Conservation (phyloP, 2,113 vertebrate species). For the Jaculus jaculus region DNA sequence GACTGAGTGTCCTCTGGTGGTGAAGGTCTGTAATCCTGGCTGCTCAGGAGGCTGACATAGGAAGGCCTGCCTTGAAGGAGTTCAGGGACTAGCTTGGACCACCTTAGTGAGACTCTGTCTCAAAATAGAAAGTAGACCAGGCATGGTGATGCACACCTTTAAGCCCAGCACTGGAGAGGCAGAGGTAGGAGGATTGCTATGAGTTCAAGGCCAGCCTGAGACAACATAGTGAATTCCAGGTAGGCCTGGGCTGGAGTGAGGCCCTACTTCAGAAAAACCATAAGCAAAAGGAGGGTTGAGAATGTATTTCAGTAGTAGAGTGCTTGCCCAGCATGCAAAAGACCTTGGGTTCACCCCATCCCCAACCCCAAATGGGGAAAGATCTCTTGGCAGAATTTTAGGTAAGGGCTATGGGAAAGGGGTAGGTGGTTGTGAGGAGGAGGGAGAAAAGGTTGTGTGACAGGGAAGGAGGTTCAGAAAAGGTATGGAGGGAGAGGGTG, state of each 20-base stretch:
- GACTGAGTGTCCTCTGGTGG: neutral
- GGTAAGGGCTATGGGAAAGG: neutral
- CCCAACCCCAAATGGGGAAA: neutral
- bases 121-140: neutral
- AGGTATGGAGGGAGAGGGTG: neutral
- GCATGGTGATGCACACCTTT: no score
- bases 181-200: no score
- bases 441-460: neutral
- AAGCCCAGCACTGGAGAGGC: no score
- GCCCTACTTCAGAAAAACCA: no score
- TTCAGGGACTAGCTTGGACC: no score
- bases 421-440: neutral
- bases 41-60: neutral
- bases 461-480: neutral
- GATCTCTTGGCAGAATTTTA: neutral
- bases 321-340: neutral
- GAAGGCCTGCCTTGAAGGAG: neutral
- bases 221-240: no score
- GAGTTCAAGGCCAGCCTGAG: no score
- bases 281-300: neutral
- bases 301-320: neutral
- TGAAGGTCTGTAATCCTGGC: neutral
- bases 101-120: neutral
- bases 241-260: no score
- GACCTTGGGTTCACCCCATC: neutral